These are phyloP conservation scores for Lytechinus variegatus DNA, from an alignment of 35 echinoderm and acorn worm species.

Conservation along the genomic window DNA sequence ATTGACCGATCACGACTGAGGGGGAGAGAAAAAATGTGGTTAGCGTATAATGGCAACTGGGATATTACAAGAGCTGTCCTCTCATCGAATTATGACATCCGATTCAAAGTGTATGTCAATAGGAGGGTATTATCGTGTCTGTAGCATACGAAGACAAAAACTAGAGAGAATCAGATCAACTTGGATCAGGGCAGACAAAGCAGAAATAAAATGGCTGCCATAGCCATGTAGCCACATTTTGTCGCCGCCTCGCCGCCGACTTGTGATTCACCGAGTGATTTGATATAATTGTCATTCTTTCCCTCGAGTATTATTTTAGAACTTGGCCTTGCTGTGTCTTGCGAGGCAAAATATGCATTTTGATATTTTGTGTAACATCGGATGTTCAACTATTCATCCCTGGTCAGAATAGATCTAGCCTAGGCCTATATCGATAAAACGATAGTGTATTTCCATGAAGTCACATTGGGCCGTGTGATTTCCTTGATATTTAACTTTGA, in stretches of 20 bases:
- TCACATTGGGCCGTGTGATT: no score
- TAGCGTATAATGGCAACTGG: background rate
- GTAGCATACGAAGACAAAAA: background rate
- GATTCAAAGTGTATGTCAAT: constrained; percentile 40
- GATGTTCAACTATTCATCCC: no score
- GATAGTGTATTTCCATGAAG: no score
- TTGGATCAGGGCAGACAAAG: constrained; percentile 22
- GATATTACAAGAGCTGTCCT: constrained; percentile 23
- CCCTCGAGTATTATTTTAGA: constrained; percentile 21
- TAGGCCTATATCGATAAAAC: no score
- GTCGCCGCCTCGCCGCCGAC: constrained; percentile 23
- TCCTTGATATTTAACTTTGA: no score
- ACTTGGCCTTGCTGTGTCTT: background rate
- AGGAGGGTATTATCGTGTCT: constrained; percentile 26
- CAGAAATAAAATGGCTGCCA: constrained; percentile 1
- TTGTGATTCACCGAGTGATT: background rate
- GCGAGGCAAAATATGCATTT: background rate
- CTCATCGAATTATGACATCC: constrained; percentile 23
- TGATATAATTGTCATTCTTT: constrained; percentile 20
- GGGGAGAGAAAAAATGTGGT: background rate
- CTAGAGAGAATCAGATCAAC: constrained; percentile 24
- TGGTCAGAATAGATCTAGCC: no score
- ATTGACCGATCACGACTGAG: background rate
- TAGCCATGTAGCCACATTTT: constrained; percentile 1
- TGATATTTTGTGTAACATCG: background rate